Evolutionary conservation across 1,140 invertebrate species (phyloP).

Genomic region (Danaus plexippus): DNA sequence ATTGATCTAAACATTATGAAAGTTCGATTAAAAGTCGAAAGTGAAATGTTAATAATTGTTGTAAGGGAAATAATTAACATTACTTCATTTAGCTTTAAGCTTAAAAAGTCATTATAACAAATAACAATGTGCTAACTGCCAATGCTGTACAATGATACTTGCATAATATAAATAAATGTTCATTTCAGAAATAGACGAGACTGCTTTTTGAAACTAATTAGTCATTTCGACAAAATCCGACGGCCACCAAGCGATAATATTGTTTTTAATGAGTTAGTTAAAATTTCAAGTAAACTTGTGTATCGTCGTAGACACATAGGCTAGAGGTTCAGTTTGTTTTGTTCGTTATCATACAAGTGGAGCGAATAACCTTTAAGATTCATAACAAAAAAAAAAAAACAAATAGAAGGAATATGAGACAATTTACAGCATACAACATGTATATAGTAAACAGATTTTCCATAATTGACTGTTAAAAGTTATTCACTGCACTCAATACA

Average conservation of each 20-base stretch:
- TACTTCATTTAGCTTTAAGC: constrained; percentile 5
- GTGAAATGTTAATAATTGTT: no score
- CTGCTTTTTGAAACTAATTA: constrained; percentile 28
- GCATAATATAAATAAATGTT: constrained; percentile 13
- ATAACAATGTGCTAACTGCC: constrained; percentile 29
- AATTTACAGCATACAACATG: no score
- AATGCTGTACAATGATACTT: neutral
- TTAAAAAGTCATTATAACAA: constrained; percentile 11
- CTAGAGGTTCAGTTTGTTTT: constrained; percentile 9
- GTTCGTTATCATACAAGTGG: no score
- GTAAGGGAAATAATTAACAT: no score
- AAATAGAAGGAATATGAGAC: no score
- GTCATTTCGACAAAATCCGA: constrained; percentile 24
- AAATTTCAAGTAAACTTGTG: constrained; percentile 11
- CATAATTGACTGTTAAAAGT: no score
- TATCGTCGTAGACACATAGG: constrained; percentile 15
- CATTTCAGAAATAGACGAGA: constrained; percentile 29
- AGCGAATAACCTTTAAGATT: no score
- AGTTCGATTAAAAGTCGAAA: no score
- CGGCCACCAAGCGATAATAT: constrained; percentile 8
- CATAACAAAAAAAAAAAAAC: no score
- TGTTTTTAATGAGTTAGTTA: constrained; percentile 21
- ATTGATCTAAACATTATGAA: no score
- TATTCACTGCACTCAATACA: no score
- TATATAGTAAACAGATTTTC: no score